Conservation (phyloP, 2,888 invertebrate genomes). For the Temnothorax rugatulus region DNA sequence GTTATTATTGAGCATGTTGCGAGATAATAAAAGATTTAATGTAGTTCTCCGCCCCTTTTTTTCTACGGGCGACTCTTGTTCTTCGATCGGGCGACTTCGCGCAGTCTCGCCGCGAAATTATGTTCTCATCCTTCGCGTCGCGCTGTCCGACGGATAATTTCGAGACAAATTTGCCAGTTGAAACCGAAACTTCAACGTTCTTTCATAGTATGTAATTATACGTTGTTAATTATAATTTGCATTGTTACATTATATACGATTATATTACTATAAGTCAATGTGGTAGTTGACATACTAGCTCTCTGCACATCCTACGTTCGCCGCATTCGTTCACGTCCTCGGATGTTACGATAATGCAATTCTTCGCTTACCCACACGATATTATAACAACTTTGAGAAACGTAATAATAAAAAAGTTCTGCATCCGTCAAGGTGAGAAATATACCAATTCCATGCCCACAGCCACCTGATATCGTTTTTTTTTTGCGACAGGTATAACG, state of each 20-base stretch:
- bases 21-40: slow-evolving; percentile 67
- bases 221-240: slow-evolving; percentile 24
- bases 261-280: slow-evolving; percentile 31
- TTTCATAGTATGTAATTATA: not conserved
- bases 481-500: not conserved
- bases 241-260: slow-evolving; percentile 29
- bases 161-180: not conserved
- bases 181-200: not conserved
- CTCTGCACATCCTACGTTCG: slow-evolving; percentile 23
- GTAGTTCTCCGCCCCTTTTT: slow-evolving; percentile 62
- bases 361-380: slow-evolving; percentile 8
- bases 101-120: slow-evolving; percentile 61
- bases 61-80: slow-evolving; percentile 68
- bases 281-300: slow-evolving; percentile 27
- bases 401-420: slow-evolving; percentile 44
- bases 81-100: slow-evolving; percentile 73
- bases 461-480: not conserved
- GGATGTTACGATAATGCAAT: slow-evolving; percentile 11
- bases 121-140: not conserved
- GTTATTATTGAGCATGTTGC: slow-evolving; percentile 67
- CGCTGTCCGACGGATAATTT: not conserved
- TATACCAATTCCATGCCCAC: not conserved
- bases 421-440: slow-evolving; percentile 21
- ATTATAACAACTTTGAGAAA: slow-evolving; percentile 33
- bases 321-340: slow-evolving; percentile 7